These are phyloP conservation scores for Parnassius smintheus DNA, from an alignment of 2,888 invertebrate species.

Conservation along the genomic window DNA sequence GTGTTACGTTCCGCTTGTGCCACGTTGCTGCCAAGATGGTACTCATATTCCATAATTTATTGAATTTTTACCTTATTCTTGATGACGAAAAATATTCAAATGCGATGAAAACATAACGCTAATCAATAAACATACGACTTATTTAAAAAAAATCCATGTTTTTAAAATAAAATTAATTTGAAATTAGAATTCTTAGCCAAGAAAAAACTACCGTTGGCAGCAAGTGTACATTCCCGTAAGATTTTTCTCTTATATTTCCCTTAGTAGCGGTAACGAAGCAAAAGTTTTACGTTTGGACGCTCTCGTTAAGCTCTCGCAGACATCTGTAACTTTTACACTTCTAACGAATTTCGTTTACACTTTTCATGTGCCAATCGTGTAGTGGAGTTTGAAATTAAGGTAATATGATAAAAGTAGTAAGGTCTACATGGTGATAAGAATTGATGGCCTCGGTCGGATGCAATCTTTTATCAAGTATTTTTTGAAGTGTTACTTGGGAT, in stretches of 20 bases:
- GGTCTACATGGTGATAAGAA: slow-evolving; percentile 4
- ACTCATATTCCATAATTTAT: no score
- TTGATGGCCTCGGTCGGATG: slow-evolving; percentile 4
- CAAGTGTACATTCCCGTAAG: slow-evolving; percentile 48
- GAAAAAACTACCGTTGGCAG: slow-evolving; percentile 27
- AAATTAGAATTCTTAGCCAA: no score
- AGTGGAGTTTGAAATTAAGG: slow-evolving; percentile 21
- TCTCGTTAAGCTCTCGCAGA: slow-evolving; percentile 46
- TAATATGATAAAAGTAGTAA: slow-evolving; percentile 7
- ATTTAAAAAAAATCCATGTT: no score
- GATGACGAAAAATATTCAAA: no score
- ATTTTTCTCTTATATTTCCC: slow-evolving; percentile 61
- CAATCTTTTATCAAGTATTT: no score
- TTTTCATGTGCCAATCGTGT: slow-evolving; percentile 31
- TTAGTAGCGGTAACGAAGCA: slow-evolving; percentile 60
- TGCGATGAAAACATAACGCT: no score
- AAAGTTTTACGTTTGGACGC: slow-evolving; percentile 54
- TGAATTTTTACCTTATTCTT: no score
- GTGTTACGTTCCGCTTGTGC: no score
- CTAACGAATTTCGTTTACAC: slow-evolving; percentile 48
- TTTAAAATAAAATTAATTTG: no score
- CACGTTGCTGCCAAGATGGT: no score
- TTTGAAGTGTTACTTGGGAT: no score
- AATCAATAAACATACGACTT: no score
- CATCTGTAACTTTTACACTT: slow-evolving; percentile 57